These are phyloP conservation scores for Osmerus mordax DNA, from an alignment of 2,113 vertebrate genomes.

Conservation along the genomic window DNA sequence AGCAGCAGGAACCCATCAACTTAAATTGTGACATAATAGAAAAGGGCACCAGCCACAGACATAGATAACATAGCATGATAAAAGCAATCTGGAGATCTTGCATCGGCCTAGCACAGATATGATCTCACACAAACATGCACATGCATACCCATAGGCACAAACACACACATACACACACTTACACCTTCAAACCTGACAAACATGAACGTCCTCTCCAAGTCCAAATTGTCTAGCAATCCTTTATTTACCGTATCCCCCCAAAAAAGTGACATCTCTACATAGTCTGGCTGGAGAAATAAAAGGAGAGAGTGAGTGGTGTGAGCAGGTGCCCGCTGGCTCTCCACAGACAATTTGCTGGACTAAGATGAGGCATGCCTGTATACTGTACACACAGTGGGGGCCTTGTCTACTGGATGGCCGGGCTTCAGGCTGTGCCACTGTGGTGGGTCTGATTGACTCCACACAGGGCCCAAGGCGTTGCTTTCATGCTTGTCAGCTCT, in stretches of 20 bases:
- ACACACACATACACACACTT: background rate
- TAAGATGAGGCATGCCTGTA: background rate
- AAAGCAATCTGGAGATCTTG: no score
- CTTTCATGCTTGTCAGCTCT: conserved; percentile 43
- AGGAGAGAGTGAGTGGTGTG: conserved; percentile 8
- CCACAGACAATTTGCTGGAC: background rate
- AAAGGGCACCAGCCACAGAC: background rate
- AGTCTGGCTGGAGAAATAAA: conserved; percentile 11
- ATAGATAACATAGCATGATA: background rate
- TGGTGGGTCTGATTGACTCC: conserved; percentile 37
- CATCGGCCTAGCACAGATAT: background rate
- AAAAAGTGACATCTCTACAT: background rate
- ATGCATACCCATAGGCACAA: background rate
- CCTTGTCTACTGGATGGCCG: background rate
- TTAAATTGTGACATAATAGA: background rate
- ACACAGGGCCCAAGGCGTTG: conserved; percentile 29
- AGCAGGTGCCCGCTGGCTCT: conserved; percentile 24
- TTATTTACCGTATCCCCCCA: conserved; percentile 26
- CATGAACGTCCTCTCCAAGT: conserved; percentile 17
- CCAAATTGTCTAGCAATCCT: conserved; percentile 27
- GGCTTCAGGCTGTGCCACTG: background rate
- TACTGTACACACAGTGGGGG: conserved; percentile 2
- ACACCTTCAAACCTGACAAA: background rate
- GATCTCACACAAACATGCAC: conserved; percentile 5
- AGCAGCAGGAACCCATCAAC: background rate